Conservation (phyloP, 1,140 invertebrate genomes). For the Potamilus streckersoni region DNA sequence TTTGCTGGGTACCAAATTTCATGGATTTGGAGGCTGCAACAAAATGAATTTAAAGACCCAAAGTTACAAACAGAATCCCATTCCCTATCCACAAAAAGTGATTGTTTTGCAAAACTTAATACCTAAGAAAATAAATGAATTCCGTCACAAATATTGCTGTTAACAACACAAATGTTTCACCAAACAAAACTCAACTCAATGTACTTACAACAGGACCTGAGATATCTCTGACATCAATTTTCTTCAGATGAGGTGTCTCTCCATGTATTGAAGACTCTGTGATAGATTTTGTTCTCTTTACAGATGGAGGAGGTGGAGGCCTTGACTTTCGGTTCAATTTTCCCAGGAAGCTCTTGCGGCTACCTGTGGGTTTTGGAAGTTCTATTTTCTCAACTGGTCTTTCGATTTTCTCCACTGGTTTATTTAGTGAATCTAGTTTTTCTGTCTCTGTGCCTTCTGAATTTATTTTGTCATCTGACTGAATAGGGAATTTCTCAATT, state of each 20-base stretch:
- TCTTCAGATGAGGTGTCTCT: conserved; percentile 46
- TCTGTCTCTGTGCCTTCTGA: conserved; percentile 29
- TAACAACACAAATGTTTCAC: no score
- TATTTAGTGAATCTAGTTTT: conserved; percentile 20
- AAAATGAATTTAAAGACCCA: no score
- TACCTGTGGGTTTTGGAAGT: conserved; percentile 44
- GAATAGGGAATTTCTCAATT: conserved; percentile 10
- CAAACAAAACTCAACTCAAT: background rate
- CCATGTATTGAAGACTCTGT: conserved; percentile 45
- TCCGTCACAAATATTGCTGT: no score
- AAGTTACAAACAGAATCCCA: no score
- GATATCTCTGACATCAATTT: conserved; percentile 58
- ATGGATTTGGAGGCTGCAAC: no score
- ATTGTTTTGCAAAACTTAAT: no score
- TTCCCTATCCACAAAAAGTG: no score
- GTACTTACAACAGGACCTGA: conserved; percentile 62
- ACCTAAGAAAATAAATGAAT: no score
- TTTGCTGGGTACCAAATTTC: no score
- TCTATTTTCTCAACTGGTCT: conserved; percentile 53
- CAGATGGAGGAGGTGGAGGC: conserved; percentile 48
- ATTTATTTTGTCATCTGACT: conserved; percentile 16
- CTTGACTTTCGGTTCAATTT: conserved; percentile 55
- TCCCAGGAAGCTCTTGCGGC: conserved; percentile 56
- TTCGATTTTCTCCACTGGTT: conserved; percentile 8
- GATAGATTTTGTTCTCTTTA: conserved; percentile 59